Percentiles rank a stretch among this genome's conserved stretches.
Conservation (phyloP, 2,113 vertebrate genomes). For the Chaetorhynchus papuensis region DNA sequence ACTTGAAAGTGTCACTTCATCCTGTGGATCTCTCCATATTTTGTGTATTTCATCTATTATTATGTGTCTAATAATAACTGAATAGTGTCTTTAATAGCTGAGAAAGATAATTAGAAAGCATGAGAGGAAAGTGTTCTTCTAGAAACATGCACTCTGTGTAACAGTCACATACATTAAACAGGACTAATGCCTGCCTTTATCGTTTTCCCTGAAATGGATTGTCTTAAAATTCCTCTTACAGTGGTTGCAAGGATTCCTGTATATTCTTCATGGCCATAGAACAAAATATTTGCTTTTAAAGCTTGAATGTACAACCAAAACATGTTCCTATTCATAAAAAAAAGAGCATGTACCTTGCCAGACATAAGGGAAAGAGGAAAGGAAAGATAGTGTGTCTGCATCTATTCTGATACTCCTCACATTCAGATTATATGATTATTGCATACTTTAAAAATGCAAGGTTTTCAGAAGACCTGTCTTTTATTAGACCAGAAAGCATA, state of each 20-base stretch:
- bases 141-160: not conserved
- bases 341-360: not conserved
- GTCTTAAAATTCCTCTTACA: not conserved
- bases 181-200: not conserved
- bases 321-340: not conserved
- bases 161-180: not conserved
- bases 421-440: not conserved
- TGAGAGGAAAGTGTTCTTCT: not conserved
- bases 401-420: not conserved
- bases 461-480: not conserved
- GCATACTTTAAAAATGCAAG: not conserved
- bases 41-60: not conserved
- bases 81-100: not conserved
- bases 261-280: not conserved
- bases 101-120: not conserved
- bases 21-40: not conserved
- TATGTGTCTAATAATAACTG: not conserved
- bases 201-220: not conserved
- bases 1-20: slow-evolving; percentile 19
- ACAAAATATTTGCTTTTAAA: not conserved
- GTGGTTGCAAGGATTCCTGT: not conserved
- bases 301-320: not conserved
- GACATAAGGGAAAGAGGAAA: not conserved
- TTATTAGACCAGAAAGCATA: not conserved
- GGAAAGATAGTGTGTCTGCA: not conserved